Percentiles rank a stretch among this genome's conserved stretches.
phyloP scores from a whole-genome alignment of 2,888 invertebrate species.

The Nymphalis urticae region DNA sequence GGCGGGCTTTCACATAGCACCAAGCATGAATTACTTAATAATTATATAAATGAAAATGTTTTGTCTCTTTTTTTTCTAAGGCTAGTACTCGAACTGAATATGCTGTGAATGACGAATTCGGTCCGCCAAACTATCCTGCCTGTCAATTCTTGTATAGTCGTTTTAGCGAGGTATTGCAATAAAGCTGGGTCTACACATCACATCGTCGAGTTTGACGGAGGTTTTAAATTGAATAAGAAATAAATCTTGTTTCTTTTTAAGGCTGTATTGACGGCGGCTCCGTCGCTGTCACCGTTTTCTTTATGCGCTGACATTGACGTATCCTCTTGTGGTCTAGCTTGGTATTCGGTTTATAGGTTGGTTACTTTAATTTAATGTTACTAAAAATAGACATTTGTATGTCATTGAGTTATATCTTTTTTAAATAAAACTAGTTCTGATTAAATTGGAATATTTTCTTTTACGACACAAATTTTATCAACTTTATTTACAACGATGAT shows the following conservation, averaged over 20 bases:
- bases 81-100: too few species aligned
- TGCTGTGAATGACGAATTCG: too few species aligned
- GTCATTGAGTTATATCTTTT: constrained; percentile 7
- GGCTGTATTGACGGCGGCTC: constrained; percentile 54
- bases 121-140: too few species aligned
- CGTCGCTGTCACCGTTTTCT: constrained; percentile 39
- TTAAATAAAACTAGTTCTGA: too few species aligned
- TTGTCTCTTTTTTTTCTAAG: too few species aligned
- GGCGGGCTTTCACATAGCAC: too few species aligned
- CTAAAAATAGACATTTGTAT: constrained; percentile 18
- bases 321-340: constrained; percentile 23
- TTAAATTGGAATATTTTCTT: too few species aligned
- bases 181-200: constrained; percentile 35
- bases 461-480: too few species aligned
- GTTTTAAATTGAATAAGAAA: constrained; percentile 72
- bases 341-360: constrained; percentile 13
- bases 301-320: constrained; percentile 34
- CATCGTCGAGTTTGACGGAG: constrained; percentile 45
- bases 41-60: too few species aligned
- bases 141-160: not conserved
- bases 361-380: constrained; percentile 11
- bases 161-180: constrained; percentile 17
- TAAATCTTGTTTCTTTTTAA: constrained; percentile 70
- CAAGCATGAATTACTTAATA: too few species aligned
- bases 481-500: too few species aligned